Conservation (phyloP, 1,140 invertebrate species). For the Helicoverpa armigera region DNA sequence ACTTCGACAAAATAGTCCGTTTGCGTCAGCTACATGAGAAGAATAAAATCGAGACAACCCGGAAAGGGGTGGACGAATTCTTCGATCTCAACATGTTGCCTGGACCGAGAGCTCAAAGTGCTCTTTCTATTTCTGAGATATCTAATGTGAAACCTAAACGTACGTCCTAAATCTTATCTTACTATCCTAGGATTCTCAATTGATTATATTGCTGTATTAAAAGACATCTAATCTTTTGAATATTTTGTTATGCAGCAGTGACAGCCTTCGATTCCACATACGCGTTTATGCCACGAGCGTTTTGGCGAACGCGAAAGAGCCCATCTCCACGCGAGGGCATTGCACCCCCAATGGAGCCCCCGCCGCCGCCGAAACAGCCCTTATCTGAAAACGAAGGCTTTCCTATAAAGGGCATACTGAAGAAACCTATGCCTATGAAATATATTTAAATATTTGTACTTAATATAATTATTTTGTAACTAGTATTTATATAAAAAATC, state of each 20-base stretch:
- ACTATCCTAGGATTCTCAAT: too few species aligned
- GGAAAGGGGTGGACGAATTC: slow-evolving; percentile 74
- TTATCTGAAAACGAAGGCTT: slow-evolving; percentile 41
- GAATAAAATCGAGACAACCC: slow-evolving; percentile 69
- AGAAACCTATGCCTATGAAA: slow-evolving; percentile 84
- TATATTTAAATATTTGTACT: slow-evolving; percentile 61
- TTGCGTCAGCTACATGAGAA: slow-evolving; percentile 75
- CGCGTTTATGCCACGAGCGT: slow-evolving; percentile 72
- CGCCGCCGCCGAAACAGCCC: slow-evolving; percentile 59
- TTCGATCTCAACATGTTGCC: slow-evolving; percentile 78
- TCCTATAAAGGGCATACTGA: slow-evolving; percentile 77
- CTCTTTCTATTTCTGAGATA: slow-evolving; percentile 68
- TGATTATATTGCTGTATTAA: too few species aligned
- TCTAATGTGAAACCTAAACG: slow-evolving; percentile 70
- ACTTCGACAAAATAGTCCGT: slow-evolving; percentile 77
- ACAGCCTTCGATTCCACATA: slow-evolving; percentile 74
- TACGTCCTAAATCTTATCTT: not conserved
- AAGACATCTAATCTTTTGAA: not conserved
- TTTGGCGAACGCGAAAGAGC: slow-evolving; percentile 61
- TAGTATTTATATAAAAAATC: slow-evolving; percentile 14
- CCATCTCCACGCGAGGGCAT: slow-evolving; percentile 56
- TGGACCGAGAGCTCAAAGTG: slow-evolving; percentile 70
- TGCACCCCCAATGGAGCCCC: slow-evolving; percentile 68
- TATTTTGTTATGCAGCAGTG: slow-evolving; percentile 61
- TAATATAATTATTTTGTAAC: slow-evolving; percentile 17